Evolutionary conservation across 2,797 vertebrate species (phyloP).

Genomic region (Sebastes taczanowskii): DNA sequence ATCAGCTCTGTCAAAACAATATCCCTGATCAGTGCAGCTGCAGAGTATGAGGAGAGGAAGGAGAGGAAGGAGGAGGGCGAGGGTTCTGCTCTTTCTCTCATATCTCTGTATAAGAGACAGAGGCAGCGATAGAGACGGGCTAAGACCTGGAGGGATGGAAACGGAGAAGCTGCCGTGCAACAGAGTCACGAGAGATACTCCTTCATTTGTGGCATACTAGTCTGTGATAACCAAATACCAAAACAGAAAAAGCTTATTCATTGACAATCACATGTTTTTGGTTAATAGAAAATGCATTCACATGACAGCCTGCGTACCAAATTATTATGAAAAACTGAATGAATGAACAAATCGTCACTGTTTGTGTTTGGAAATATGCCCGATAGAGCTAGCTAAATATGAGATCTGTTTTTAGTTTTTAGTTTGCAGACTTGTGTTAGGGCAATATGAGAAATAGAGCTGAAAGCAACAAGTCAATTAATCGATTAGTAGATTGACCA

Average conservation of each 20-base stretch:
- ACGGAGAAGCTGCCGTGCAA: background rate
- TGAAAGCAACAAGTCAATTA: background rate
- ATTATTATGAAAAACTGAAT: background rate
- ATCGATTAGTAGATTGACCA: background rate
- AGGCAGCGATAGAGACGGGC: background rate
- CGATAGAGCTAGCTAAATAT: no score
- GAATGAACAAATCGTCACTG: background rate
- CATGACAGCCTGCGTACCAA: background rate
- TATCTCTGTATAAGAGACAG: slow-evolving; percentile 7
- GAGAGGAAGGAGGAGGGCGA: slow-evolving; percentile 18
- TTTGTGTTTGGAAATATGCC: background rate
- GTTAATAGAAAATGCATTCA: background rate
- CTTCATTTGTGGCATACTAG: background rate
- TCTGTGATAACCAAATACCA: background rate
- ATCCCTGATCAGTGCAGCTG: slow-evolving; percentile 49
- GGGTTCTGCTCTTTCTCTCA: slow-evolving; percentile 17
- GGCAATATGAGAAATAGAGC: background rate
- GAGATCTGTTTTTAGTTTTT: no score
- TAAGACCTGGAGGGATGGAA: background rate
- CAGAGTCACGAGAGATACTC: background rate
- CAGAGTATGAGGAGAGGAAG: slow-evolving; percentile 33
- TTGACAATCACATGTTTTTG: background rate
- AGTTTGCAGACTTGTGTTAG: background rate
- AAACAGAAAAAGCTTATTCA: background rate
- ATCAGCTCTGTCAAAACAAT: slow-evolving; percentile 61